Percentiles rank a stretch among this genome's conserved stretches.
Evolutionary conservation across 1,140 invertebrate genomes (phyloP).

Genomic region (Planococcus citri): DNA sequence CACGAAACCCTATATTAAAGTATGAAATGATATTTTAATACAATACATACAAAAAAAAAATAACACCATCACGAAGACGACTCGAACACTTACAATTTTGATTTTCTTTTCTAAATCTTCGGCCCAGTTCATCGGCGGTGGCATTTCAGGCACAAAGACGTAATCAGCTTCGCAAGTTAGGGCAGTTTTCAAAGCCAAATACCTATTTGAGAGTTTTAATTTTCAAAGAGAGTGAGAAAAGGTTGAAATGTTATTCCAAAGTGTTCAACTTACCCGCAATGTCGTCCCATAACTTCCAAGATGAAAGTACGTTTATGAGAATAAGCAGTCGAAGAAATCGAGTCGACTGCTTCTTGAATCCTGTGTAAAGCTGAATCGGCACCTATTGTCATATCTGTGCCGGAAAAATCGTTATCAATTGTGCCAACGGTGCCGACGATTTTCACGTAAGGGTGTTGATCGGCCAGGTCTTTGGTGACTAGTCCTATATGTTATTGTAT

Average conservation of each 20-base stretch:
- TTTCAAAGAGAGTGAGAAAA: not conserved
- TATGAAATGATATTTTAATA: constrained; percentile 15
- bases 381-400: constrained; percentile 54
- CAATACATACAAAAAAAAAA: not conserved
- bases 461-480: not conserved
- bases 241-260: not conserved
- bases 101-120: constrained; percentile 64
- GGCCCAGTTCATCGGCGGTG: constrained; percentile 75
- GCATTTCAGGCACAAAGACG: constrained; percentile 92
- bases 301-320: constrained; percentile 52
- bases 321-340: constrained; percentile 45
- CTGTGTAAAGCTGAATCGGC: constrained; percentile 49
- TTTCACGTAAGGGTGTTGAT: constrained; percentile 31
- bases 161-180: constrained; percentile 78
- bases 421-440: constrained; percentile 51
- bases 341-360: constrained; percentile 49
- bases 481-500: constrained; percentile 2
- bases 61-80: not conserved
- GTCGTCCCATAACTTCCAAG: constrained; percentile 51
- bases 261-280: constrained; percentile 41
- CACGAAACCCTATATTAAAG: constrained; percentile 76
- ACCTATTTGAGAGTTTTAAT: no score
- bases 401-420: constrained; percentile 54
- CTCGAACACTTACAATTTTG: constrained; percentile 24
- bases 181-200: constrained; percentile 80